These are phyloP conservation scores for Nemopilema nomurai DNA, from an alignment of 30 jellyfish, hydroid and myxozoan species.

Conservation along the genomic window DNA sequence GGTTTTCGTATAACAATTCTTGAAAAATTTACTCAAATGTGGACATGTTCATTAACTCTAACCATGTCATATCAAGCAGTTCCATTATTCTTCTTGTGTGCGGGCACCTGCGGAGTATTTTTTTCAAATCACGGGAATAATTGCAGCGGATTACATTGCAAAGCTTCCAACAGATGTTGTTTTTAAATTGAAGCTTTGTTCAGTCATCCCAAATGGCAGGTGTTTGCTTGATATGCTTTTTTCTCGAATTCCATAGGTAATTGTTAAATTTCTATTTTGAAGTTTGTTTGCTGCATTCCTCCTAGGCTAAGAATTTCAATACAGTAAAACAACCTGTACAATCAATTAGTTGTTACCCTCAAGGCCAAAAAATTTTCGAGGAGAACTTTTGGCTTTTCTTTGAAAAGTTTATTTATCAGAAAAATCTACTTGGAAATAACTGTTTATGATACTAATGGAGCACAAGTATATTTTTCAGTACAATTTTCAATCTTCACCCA, in stretches of 20 bases:
- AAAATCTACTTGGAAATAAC: too few species aligned
- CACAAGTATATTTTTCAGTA: too few species aligned
- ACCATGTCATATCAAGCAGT: too few species aligned
- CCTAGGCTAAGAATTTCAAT: not conserved
- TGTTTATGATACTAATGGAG: too few species aligned
- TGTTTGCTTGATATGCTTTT: not conserved
- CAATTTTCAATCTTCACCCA: too few species aligned
- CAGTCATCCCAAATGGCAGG: not conserved
- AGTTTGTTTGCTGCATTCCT: not conserved
- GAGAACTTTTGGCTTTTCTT: too few species aligned
- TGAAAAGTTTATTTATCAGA: too few species aligned
- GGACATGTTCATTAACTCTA: too few species aligned
- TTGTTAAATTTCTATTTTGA: not conserved
- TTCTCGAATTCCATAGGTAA: not conserved
- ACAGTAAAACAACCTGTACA: not conserved
- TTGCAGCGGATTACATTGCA: not conserved
- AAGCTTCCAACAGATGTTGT: not conserved
- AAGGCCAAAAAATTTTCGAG: too few species aligned
- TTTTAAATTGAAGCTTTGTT: not conserved
- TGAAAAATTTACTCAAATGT: too few species aligned
- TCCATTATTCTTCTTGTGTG: not conserved
- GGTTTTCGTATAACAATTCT: not conserved
- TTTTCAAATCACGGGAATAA: not conserved
- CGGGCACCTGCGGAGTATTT: not conserved
- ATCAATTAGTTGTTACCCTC: not conserved